Conservation (phyloP, 2,888 invertebrate species). For the Mystacides longicornis region DNA sequence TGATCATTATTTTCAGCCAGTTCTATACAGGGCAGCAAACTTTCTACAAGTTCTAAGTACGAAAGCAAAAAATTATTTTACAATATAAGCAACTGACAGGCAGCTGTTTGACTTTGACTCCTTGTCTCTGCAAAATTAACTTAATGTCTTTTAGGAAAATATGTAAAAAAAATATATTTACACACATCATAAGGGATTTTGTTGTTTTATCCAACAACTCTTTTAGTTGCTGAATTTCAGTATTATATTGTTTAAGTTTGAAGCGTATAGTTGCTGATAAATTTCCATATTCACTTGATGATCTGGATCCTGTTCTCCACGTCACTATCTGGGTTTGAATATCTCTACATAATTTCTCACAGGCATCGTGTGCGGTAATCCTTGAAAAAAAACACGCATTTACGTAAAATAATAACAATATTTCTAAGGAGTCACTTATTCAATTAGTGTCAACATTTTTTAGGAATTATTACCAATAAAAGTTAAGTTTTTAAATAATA, state of each 20-base stretch:
- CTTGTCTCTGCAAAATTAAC: no score
- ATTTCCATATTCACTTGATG: conserved; percentile 49
- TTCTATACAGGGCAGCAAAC: no score
- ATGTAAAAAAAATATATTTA: conserved; percentile 9
- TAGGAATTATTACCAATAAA: background rate
- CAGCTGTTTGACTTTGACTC: no score
- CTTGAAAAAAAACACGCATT: conserved; percentile 32
- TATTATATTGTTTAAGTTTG: conserved; percentile 53
- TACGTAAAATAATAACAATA: background rate
- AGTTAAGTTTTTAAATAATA: background rate
- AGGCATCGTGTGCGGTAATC: conserved; percentile 58
- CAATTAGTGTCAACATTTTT: background rate
- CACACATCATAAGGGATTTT: conserved; percentile 39
- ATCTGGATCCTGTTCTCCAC: conserved; percentile 46
- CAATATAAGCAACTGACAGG: no score
- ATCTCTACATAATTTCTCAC: conserved; percentile 55
- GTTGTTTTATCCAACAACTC: conserved; percentile 47
- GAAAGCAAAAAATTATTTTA: no score
- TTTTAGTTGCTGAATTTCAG: conserved; percentile 52
- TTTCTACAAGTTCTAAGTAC: no score
- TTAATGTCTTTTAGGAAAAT: no score
- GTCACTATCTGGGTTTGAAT: conserved; percentile 54
- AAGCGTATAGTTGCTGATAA: conserved; percentile 53
- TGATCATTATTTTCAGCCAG: no score
- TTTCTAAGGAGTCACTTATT: background rate